Evolutionary conservation across 1,140 invertebrate genomes (phyloP), one percentile per base, ranked within the genome.

Genomic region (Harlomillsia oculata): DNA sequence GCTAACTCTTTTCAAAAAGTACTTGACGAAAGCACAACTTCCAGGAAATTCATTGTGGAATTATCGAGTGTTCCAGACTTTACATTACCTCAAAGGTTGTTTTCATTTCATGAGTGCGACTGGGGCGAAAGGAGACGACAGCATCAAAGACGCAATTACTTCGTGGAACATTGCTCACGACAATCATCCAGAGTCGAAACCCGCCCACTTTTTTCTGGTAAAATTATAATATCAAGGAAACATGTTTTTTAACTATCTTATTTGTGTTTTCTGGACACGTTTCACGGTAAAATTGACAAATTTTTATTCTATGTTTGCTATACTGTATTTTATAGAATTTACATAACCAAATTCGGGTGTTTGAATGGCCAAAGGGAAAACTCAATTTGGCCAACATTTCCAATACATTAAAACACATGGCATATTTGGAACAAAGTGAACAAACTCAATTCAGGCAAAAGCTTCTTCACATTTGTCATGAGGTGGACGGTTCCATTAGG

Each of bases 101-200:
- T 56, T 49, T 21, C 34, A 56, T 21, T 56, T 56, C 37, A 56
- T 56, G 54, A n/a, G n/a, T n/a, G n/a, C n/a, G n/a, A n/a, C n/a
- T n/a, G n/a, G n/a, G n/a, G n/a, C n/a, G n/a, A n/a, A n/a, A n/a
- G n/a, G n/a, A n/a, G 11, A 13, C 4, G 54, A 40, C 2, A 37
- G 50, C 2, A 34, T 40, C 3, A 34, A 56, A 20, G 54, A 56
- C 23, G 54, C 54, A n/a, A 56, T 56, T 26, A 56, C 54, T 3
- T 49, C 44, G 0, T 56, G 54, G 54, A 56, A 49, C n/a, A 56
- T 56, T 20, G 54, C 54, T 21, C 54, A 56, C 16, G 54, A 56
- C 34, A 49, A 56, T 30, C 25, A 46, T 21, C 21, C 34, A 40
- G 32, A 25, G 21, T 39, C 48, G 26, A 49, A 46, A 46, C 48